Conservation (phyloP, 2,113 vertebrate genomes). For the Podarcis muralis region DNA sequence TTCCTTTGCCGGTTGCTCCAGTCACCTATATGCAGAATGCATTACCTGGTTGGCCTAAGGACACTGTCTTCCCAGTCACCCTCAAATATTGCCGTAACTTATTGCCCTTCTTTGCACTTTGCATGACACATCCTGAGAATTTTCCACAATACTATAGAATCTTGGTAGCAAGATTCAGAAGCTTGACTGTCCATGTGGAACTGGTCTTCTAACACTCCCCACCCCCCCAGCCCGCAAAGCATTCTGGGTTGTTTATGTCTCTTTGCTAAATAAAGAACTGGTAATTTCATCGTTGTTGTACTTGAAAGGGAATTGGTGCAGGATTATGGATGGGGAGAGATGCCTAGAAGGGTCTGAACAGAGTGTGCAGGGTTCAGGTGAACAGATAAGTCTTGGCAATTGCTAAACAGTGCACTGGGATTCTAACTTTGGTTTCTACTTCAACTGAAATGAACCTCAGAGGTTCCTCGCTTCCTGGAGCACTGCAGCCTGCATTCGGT, state of each 20-base stretch:
- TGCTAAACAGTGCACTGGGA: not conserved
- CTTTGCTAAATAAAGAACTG: not conserved
- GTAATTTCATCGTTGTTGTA: not conserved
- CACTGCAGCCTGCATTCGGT: not conserved
- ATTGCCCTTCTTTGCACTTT: slow-evolving; percentile 18
- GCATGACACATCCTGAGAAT: slow-evolving; percentile 25
- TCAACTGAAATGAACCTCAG: not conserved
- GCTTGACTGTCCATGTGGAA: not conserved
- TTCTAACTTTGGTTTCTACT: not conserved
- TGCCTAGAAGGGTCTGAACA: not conserved
- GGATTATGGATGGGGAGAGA: not conserved
- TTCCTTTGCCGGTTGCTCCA: not conserved
- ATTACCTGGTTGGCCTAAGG: not conserved
- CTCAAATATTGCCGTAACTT: not conserved
- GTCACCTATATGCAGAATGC: not conserved
- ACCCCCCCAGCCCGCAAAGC: not conserved
- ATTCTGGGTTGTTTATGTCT: not conserved
- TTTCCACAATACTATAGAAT: not conserved
- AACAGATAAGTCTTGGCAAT: not conserved
- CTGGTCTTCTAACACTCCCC: too few relatives aligned
- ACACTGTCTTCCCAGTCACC: not conserved
- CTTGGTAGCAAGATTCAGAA: not conserved
- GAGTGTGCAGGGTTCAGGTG: not conserved
- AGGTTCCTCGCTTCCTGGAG: not conserved
- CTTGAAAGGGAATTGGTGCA: not conserved